A percentile compares a stretch with the other conserved stretches of the same genome.
Conservation (phyloP, 2,113 vertebrate genomes). For the Daboia siamensis region DNA sequence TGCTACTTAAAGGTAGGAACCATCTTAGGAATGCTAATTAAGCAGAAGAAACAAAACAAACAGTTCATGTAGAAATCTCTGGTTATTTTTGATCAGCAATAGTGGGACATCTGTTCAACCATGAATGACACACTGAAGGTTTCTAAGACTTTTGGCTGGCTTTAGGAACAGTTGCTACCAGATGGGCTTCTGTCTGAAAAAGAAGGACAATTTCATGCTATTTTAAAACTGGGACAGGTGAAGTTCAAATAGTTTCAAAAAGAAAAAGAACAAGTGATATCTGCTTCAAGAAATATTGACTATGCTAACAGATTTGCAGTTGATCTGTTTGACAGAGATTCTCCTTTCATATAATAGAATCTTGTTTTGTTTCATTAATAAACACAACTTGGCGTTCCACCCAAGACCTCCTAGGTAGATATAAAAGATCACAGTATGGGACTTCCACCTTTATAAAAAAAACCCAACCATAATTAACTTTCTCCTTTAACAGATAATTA, state of each 20-base stretch:
- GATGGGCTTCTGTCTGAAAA: conserved; percentile 40
- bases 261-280: conserved; percentile 57
- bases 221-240: conserved; percentile 63
- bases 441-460: conserved; percentile 3
- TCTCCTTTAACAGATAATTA: conserved; percentile 6
- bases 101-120: conserved; percentile 11
- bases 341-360: conserved; percentile 40
- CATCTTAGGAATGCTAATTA: neutral
- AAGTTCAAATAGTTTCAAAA: conserved; percentile 56
- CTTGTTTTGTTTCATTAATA: conserved; percentile 51
- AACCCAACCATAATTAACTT: neutral
- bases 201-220: conserved; percentile 52
- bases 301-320: conserved; percentile 30
- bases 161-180: conserved; percentile 52
- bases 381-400: conserved; percentile 31
- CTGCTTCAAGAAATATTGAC: conserved; percentile 41
- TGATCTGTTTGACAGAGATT: conserved; percentile 38
- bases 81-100: conserved; percentile 18
- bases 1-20: neutral
- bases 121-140: conserved; percentile 6
- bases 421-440: conserved; percentile 32
- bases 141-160: conserved; percentile 26
- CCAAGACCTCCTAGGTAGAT: conserved; percentile 27
- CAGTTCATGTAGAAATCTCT: neutral
- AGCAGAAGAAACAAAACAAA: neutral